Conservation (phyloP, 1,140 invertebrate genomes). For the Bombus superbus region DNA sequence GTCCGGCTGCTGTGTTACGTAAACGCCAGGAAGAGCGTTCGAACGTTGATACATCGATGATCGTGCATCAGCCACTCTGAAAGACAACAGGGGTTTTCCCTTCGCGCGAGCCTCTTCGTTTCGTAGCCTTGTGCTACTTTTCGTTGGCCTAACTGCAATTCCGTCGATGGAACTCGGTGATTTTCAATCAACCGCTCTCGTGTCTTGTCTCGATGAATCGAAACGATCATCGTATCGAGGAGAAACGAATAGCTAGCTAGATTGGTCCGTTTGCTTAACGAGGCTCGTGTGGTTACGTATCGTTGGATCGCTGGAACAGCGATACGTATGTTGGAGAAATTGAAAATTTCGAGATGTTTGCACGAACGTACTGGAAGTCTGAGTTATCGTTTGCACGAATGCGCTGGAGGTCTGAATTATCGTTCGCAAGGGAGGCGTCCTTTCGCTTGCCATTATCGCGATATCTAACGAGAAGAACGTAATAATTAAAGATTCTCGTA, state of each 20-base stretch:
- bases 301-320: neutral
- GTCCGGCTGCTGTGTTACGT: slow-evolving; percentile 75
- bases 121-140: slow-evolving; percentile 48
- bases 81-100: slow-evolving; percentile 27
- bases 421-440: neutral
- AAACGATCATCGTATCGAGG: neutral
- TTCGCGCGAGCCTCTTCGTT: neutral
- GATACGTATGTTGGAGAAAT: too few species aligned
- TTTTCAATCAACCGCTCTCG: neutral
- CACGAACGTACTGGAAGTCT: neutral
- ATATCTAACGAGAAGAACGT: neutral
- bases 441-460: neutral
- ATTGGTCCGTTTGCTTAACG: neutral
- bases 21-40: slow-evolving; percentile 78
- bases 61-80: neutral
- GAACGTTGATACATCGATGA: slow-evolving; percentile 44
- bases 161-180: neutral
- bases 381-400: neutral
- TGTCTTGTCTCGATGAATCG: neutral
- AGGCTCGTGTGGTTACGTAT: neutral
- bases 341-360: neutral
- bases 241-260: neutral
- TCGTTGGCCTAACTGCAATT: neutral
- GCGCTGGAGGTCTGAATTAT: neutral
- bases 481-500: too few species aligned